These are phyloP conservation scores for Anoncus sp. DNA, from an alignment of 2,888 invertebrate genomes.

Conservation along the genomic window DNA sequence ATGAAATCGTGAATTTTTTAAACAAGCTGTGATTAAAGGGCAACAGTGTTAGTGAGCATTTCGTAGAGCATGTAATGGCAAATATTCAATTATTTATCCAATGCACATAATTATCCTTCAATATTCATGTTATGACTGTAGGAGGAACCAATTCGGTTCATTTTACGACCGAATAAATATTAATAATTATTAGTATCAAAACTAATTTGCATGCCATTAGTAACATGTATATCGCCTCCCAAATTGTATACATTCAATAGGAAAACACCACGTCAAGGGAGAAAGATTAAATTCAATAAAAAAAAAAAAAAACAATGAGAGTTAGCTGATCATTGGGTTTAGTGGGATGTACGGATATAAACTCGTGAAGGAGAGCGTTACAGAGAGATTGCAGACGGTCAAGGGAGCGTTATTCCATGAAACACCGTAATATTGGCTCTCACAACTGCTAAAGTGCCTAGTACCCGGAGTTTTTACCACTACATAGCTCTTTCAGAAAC, in stretches of 20 bases:
- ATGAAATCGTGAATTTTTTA: conserved; percentile 10
- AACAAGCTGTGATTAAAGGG: neutral
- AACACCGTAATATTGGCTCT: conserved; percentile 52
- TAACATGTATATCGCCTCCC: no score
- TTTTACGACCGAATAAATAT: neutral
- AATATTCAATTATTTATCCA: neutral
- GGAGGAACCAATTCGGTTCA: neutral
- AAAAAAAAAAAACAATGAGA: neutral
- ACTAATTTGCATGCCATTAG: neutral
- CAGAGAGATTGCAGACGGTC: conserved; percentile 26
- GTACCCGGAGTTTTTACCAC: no score
- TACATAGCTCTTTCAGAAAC: conserved; percentile 22
- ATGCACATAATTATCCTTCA: neutral
- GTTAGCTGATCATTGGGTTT: conserved; percentile 14
- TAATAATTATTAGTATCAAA: neutral
- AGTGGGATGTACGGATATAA: conserved; percentile 33
- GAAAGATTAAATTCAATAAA: neutral
- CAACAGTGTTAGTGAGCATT: neutral
- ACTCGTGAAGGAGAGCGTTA: conserved; percentile 24
- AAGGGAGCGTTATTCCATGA: conserved; percentile 41
- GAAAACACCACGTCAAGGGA: neutral
- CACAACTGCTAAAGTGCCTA: conserved; percentile 24
- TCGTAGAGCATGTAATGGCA: neutral
- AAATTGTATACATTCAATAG: neutral
- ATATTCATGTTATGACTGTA: neutral